Base-by-base conservation (phyloP, 2,888 invertebrate genomes). In the Amiota communis region DNA sequence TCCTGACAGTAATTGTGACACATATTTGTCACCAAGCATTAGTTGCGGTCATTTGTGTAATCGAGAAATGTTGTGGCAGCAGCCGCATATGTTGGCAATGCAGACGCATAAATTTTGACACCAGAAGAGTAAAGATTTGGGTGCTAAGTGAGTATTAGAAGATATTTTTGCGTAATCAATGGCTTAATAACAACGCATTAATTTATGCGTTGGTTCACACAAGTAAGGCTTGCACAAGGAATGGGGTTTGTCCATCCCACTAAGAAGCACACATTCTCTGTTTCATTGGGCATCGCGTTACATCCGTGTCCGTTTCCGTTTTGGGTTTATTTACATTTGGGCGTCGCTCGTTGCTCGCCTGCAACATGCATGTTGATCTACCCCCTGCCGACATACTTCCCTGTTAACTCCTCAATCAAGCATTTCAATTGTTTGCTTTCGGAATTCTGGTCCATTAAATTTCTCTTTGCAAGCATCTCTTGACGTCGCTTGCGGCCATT, bases 361-460 rank as follows among this genome's bases (percentile, higher is more conserved):
- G 67, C 36, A 20, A 49, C 49, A 49, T 46, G 48, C 48, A 20
- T 49, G n/a, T 20, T n/a, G n/a, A 20, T 12, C 9, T 15, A 36
- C 10, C 17, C n/a, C 63, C 12, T 63, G 59, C 3, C 10, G 13
- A 13, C 46, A 12, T 36, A n/a, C 17, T 23, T 36, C 36, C 23
- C 13, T 23, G 51, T 67, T 49, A 67, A 67, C 67, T 23, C 74
- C 75, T 83, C 86, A 83, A 85, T 83, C 86, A 85, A 81, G 86
- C 83, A 83, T 82, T 84, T 75, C 83, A 80, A 57, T 79, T 83
- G 84, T 83, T 83, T 83, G 86, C 86, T 80, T 83, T 78, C 86
- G 83, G 83, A 83, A 84, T 84, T 83, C 76, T 82, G 83, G 84
- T 79, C 83, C 83, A 85, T 83, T 83, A 83, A 85, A 78, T 78